Conservation (phyloP, 1,140 invertebrate species). For the Achatina immaculata region DNA sequence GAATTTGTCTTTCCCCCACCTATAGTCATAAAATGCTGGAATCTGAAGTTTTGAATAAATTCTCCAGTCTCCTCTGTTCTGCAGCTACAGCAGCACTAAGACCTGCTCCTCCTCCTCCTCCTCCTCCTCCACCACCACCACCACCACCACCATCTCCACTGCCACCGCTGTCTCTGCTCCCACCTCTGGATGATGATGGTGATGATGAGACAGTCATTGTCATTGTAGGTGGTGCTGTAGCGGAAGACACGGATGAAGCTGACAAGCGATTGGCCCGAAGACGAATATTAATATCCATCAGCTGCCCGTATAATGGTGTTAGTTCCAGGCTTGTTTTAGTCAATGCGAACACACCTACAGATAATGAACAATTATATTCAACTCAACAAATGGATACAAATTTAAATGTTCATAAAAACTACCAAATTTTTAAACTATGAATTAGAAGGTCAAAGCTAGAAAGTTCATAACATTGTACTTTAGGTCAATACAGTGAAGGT, state of each 20-base stretch:
- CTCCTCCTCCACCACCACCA: constrained; percentile 16
- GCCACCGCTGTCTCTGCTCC: constrained; percentile 2
- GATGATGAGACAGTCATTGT: background rate
- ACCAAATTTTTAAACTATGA: too few relatives aligned
- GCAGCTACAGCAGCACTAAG: background rate
- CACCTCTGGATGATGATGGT: constrained; percentile 10
- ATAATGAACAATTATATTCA: background rate
- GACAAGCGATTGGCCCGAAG: constrained; percentile 65
- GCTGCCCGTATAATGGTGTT: constrained; percentile 76
- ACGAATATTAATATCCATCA: constrained; percentile 80
- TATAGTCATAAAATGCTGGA: constrained; percentile 46
- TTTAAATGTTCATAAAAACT: too few relatives aligned
- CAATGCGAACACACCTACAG: constrained; percentile 77
- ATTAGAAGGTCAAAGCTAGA: too few relatives aligned
- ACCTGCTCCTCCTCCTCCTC: constrained; percentile 28
- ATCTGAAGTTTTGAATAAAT: constrained; percentile 43
- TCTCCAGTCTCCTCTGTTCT: constrained; percentile 29
- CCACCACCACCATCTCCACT: constrained; percentile 27
- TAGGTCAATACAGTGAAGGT: too few relatives aligned
- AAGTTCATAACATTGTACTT: too few relatives aligned
- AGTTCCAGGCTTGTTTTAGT: constrained; percentile 77
- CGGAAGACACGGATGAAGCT: constrained; percentile 19
- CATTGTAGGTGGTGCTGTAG: background rate
- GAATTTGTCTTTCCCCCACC: background rate
- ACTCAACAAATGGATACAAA: constrained; percentile 19